Conservation (phyloP, 2,797 vertebrate genomes). For the Thunnus albacares region DNA sequence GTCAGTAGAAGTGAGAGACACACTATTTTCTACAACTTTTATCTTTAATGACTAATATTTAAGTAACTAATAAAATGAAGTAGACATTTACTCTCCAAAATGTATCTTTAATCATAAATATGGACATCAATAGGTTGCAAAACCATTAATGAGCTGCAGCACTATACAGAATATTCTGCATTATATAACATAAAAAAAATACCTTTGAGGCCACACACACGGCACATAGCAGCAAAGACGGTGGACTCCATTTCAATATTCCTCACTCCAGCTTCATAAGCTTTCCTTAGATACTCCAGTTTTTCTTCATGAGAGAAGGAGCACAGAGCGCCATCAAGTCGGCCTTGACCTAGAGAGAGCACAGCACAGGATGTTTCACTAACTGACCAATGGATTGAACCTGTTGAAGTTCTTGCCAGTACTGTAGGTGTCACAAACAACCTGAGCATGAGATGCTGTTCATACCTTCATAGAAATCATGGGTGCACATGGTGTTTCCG, state of each 20-base stretch:
- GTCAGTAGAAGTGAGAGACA: neutral
- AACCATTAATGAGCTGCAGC: neutral
- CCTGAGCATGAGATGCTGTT: neutral
- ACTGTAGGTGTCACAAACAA: neutral
- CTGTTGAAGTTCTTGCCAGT: neutral
- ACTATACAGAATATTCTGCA: neutral
- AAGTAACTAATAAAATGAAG: neutral
- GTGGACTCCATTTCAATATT: constrained; percentile 95
- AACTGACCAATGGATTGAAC: neutral
- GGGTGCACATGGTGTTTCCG: constrained; percentile 91
- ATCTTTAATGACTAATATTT: neutral
- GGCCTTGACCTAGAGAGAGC: constrained; percentile 87
- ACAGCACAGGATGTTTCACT: constrained; percentile 25
- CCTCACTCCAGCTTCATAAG: constrained; percentile 86
- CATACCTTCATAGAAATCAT: constrained; percentile 93
- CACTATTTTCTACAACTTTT: neutral
- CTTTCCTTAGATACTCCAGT: constrained; percentile 90
- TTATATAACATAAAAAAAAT: constrained; percentile 20
- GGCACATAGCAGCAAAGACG: constrained; percentile 91
- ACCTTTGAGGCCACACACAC: constrained; percentile 91
- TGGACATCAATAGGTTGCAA: neutral
- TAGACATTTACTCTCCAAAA: too few species aligned
- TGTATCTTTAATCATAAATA: neutral
- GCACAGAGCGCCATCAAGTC: constrained; percentile 91
- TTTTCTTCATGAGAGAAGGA: constrained; percentile 92